These are phyloP conservation scores for Dasypus novemcinctus DNA, from an alignment of 2,113 vertebrate species.

Conservation along the genomic window DNA sequence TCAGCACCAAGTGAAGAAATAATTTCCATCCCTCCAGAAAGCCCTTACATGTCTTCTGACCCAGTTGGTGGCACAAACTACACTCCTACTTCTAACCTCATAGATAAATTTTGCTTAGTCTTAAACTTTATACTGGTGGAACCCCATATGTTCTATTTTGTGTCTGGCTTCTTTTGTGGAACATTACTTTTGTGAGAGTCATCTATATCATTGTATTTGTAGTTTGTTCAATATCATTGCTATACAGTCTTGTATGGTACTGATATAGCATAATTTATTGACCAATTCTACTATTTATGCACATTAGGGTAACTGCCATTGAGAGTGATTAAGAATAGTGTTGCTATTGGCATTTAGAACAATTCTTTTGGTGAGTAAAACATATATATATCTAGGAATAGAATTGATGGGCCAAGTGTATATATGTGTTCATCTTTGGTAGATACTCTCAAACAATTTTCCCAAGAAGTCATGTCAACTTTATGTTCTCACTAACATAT, in stretches of 20 bases:
- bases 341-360: background rate
- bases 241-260: background rate
- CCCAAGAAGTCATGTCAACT: background rate
- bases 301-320: background rate
- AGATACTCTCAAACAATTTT: background rate
- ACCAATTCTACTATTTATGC: background rate
- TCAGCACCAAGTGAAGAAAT: background rate
- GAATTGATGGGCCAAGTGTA: background rate
- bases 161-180: background rate
- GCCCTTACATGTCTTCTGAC: background rate
- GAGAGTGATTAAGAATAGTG: background rate
- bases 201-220: background rate
- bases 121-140: background rate
- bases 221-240: background rate
- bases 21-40: background rate
- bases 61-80: background rate
- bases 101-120: background rate
- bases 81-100: background rate
- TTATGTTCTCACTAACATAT: background rate
- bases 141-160: background rate
- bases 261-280: background rate
- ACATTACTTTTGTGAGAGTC: background rate
- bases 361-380: conserved; percentile 1
- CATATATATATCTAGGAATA: background rate
- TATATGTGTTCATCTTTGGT: background rate